Evolutionary conservation across 2,888 invertebrate genomes (phyloP).

Genomic region (Pollenia amentaria): DNA sequence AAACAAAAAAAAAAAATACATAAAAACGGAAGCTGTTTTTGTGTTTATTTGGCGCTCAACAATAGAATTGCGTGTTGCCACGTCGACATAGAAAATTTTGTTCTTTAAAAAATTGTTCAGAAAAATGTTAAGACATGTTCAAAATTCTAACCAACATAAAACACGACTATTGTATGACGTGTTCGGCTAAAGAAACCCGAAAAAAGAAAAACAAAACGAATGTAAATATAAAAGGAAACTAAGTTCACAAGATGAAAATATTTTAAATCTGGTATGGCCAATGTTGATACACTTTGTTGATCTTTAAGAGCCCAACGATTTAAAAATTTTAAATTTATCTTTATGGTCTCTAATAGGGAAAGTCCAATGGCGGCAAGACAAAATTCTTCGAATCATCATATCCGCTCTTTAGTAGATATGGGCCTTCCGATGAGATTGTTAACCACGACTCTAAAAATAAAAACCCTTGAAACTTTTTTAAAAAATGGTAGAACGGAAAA

Average conservation of each 20-base stretch:
- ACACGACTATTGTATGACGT: constrained; percentile 43
- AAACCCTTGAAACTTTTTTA: too few relatives aligned
- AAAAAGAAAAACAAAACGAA: neutral
- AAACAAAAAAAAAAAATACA: neutral
- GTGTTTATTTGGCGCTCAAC: constrained; percentile 59
- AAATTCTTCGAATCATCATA: too few relatives aligned
- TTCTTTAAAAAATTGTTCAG: constrained; percentile 29
- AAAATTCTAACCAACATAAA: constrained; percentile 52
- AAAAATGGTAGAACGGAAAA: too few relatives aligned
- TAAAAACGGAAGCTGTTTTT: constrained; percentile 69
- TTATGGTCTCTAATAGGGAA: too few relatives aligned
- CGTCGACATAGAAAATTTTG: constrained; percentile 41
- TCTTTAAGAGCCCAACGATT: too few relatives aligned
- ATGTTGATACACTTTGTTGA: neutral
- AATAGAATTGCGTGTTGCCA: constrained; percentile 71
- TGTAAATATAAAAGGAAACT: neutral
- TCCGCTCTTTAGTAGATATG: too few relatives aligned
- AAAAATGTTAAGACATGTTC: constrained; percentile 67
- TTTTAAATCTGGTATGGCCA: constrained; percentile 24
- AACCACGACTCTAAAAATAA: too few relatives aligned
- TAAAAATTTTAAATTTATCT: too few relatives aligned
- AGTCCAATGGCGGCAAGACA: too few relatives aligned
- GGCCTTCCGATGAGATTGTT: too few relatives aligned
- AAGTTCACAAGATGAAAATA: constrained; percentile 11
- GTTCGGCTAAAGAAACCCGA: constrained; percentile 35